Evolutionary conservation across 2,113 vertebrate genomes (phyloP), one percentile per base, ranked within the genome.

Genomic region (Microcebus lehilahytsara): DNA sequence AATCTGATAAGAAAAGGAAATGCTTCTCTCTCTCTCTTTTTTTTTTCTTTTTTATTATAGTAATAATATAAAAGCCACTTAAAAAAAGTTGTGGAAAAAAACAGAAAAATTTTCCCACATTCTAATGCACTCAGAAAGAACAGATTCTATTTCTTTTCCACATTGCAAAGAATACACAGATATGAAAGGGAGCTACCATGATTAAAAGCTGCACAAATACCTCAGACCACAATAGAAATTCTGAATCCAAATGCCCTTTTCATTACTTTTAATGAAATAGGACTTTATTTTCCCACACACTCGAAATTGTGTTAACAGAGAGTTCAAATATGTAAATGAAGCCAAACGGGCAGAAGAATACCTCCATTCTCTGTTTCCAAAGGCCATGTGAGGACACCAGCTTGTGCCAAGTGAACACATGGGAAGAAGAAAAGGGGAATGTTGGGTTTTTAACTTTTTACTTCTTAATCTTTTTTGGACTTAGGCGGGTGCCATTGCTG

Each of bases 241-340:
- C 91, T 95, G 96, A 97, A 60, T 95, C 84, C 86, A 78, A 93
- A 64, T 95, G 96, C 60, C 93, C 93, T 98, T 96, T 96, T 95
- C 96, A 97, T 97, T 97, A 96, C 95, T 88, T 25, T 95, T 93
- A 97, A 97, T 95, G 92, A 97, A 97, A 98, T 95, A 93, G 1
- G 0, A 92, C 96, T 98, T 97, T 93, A 88, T 96, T 97, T 97
- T 96, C 96, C 86, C 96, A 98, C 96, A 97, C 84, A 81, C 90
- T 96, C 2, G 0, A 96, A 96, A 97, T 84, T 87, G 89, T 97
- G 92, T 96, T 96, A 92, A 88, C 94, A 95, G 91, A 92, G 92
- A 97, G 93, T 95, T 97, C 96, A 98, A 96, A 97, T 93, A 97
- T 96, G 86, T 92, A 96, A 98, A 97, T 95, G 96, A 89, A 93